These are phyloP conservation scores for Pavo muticus DNA, from an alignment of 2,113 vertebrate genomes.

Conservation along the genomic window DNA sequence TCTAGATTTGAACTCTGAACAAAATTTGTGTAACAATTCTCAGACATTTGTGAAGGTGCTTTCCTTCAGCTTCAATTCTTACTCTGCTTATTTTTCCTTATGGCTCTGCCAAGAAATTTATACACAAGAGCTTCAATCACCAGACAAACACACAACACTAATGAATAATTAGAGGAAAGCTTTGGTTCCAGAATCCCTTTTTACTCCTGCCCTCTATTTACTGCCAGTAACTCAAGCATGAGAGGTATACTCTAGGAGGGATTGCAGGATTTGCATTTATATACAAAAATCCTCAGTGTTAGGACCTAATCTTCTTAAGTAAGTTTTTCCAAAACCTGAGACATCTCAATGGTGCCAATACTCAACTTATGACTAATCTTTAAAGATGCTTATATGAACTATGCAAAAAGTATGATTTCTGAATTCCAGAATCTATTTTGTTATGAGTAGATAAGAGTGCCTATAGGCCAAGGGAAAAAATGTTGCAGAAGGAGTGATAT, in stretches of 20 bases:
- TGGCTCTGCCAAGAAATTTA: background rate
- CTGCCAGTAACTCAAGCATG: background rate
- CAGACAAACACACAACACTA: background rate
- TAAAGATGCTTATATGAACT: background rate
- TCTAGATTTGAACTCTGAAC: background rate
- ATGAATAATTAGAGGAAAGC: background rate
- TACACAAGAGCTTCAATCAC: background rate
- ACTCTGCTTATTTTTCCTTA: background rate
- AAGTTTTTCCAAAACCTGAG: background rate
- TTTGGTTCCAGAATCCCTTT: background rate
- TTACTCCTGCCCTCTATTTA: background rate
- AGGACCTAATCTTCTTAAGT: background rate
- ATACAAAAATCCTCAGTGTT: background rate
- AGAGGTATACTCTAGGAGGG: background rate
- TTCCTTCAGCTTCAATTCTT: background rate
- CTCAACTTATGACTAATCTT: background rate
- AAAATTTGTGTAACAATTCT: background rate
- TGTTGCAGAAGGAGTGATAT: background rate
- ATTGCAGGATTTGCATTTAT: background rate
- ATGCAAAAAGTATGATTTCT: background rate
- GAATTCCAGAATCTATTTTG: background rate
- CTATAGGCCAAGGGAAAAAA: background rate
- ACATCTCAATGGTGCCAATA: background rate
- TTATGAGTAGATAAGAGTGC: background rate
- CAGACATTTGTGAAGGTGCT: background rate